Evolutionary conservation across 2,113 vertebrate species (phyloP).

Genomic region (Xiphias gladius): DNA sequence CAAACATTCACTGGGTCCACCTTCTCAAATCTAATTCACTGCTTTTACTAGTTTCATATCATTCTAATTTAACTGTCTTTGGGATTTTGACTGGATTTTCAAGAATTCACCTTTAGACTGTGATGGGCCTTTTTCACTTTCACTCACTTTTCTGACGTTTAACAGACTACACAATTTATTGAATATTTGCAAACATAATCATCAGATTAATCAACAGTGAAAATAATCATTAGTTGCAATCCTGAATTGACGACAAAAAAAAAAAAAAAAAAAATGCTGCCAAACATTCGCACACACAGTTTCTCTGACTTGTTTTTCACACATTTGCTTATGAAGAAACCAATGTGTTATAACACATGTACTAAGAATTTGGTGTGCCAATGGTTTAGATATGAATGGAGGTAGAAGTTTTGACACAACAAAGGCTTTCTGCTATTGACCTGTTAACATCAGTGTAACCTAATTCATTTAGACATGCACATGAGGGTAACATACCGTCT

Average conservation of each 20-base stretch:
- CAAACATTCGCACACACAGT: not conserved
- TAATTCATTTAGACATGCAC: not conserved
- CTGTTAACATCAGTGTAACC: not conserved
- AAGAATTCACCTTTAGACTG: not conserved
- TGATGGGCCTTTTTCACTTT: not conserved
- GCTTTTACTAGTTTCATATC: not conserved
- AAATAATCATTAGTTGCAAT: not conserved
- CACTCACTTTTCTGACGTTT: not conserved
- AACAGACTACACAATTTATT: not conserved
- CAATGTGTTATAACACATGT: not conserved
- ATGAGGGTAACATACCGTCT: slow-evolving; percentile 80
- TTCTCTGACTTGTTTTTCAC: not conserved
- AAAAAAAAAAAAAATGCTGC: not conserved
- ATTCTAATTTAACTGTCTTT: no score
- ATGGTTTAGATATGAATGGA: not conserved
- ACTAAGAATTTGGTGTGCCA: no score
- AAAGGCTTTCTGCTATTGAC: not conserved
- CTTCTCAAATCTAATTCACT: not conserved
- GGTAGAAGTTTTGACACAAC: not conserved
- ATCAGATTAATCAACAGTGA: not conserved
- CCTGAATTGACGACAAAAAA: not conserved
- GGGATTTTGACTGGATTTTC: not conserved
- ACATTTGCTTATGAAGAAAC: not conserved
- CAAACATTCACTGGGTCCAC: not conserved
- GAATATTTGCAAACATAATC: not conserved